Percentiles rank a stretch among this genome's conserved stretches.
Conservation (phyloP, 2,888 invertebrate genomes). For the Leptinotarsa tumamoca region DNA sequence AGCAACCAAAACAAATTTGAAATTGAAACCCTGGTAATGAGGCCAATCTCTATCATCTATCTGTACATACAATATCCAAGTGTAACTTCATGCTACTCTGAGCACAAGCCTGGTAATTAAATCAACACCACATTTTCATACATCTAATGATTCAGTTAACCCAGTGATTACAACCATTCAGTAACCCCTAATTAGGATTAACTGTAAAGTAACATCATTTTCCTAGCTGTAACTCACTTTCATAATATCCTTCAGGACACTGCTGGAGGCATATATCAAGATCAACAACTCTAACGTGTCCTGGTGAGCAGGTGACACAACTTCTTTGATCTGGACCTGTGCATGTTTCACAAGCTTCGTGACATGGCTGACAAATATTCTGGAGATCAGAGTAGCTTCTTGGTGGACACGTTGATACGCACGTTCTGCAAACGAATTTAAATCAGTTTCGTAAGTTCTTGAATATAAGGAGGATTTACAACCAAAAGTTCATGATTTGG, state of each 20-base stretch:
- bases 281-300: conserved; percentile 85
- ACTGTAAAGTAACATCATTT: not conserved
- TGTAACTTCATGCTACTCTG: no score
- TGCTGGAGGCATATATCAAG: conserved; percentile 88
- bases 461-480: not conserved
- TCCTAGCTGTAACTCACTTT: conserved; percentile 70
- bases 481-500: not conserved
- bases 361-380: conserved; percentile 87
- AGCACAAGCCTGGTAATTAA: no score
- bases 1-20: no score
- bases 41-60: no score
- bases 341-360: conserved; percentile 90
- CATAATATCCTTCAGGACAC: conserved; percentile 91
- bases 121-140: no score
- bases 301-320: conserved; percentile 86
- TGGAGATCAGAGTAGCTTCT: conserved; percentile 85
- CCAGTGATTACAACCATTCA: not conserved
- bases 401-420: conserved; percentile 87
- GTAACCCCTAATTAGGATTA: no score
- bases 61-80: no score
- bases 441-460: not conserved
- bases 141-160: not conserved
- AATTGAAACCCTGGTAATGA: no score
- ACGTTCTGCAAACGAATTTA: conserved; percentile 73
- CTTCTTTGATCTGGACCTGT: conserved; percentile 89